Evolutionary conservation across 2,888 invertebrate species (phyloP).

Genomic region (Pachymerium ferrugineum): DNA sequence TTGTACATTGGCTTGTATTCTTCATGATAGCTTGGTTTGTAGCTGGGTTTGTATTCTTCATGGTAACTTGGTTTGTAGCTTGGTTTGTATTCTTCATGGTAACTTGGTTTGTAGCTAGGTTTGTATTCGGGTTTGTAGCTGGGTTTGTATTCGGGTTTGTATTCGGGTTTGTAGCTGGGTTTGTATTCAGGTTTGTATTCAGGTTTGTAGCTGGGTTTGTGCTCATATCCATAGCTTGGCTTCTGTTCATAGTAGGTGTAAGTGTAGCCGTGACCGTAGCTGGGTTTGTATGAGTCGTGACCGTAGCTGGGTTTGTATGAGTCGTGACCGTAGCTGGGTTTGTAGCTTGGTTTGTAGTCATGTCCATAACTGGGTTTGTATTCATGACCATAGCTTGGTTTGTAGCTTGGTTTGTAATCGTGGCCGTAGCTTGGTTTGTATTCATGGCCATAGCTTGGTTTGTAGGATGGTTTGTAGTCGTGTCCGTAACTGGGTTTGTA

Average conservation of each 20-base stretch:
- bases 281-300: conserved; percentile 23
- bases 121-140: conserved; percentile 7
- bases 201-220: conserved; percentile 31
- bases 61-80: conserved; percentile 21
- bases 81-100: conserved; percentile 20
- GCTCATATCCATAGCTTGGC: conserved; percentile 28
- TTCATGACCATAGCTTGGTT: conserved; percentile 10
- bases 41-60: conserved; percentile 3
- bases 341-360: conserved; percentile 27
- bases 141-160: conserved; percentile 24
- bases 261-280: conserved; percentile 15
- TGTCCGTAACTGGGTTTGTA: conserved; percentile 27
- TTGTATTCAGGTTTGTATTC: conserved; percentile 30
- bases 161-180: conserved; percentile 17
- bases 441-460: conserved; percentile 6
- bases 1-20: conserved; percentile 12
- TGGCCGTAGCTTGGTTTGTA: neutral
- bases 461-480: conserved; percentile 13
- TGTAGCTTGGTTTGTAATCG: conserved; percentile 17
- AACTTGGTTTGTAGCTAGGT: neutral
- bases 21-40: neutral
- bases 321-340: conserved; percentile 12
- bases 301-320: conserved; percentile 27
- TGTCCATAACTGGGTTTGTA: neutral
- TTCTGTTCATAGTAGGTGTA: conserved; percentile 22